Evolutionary conservation across 2,888 invertebrate species (phyloP).

Genomic region (Spicauda simplicius): DNA sequence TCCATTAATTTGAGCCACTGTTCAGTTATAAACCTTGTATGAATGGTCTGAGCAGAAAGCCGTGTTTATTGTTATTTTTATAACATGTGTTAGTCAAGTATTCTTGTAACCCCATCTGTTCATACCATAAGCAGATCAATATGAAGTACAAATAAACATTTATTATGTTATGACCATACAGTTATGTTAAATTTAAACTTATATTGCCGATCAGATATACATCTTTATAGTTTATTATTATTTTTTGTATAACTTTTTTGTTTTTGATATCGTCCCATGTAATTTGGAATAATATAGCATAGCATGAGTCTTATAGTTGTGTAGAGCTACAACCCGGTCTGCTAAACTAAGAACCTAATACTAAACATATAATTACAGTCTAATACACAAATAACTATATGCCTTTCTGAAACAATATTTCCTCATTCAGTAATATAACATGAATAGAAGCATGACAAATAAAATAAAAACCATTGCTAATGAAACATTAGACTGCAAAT

Average conservation of each 20-base stretch:
- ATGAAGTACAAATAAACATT: slow-evolving; percentile 39
- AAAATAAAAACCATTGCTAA: too few species aligned
- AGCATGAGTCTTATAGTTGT: slow-evolving; percentile 17
- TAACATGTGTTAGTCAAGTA: slow-evolving; percentile 65
- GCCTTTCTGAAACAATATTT: too few species aligned
- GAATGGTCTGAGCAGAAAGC: slow-evolving; percentile 50
- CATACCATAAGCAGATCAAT: slow-evolving; percentile 48
- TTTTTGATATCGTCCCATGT: background rate
- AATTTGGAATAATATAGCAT: background rate
- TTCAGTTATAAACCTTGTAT: slow-evolving; percentile 39
- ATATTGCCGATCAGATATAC: slow-evolving; percentile 15
- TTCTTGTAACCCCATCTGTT: slow-evolving; percentile 61
- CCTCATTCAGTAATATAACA: too few species aligned
- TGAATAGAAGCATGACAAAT: too few species aligned
- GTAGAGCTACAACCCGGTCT: background rate
- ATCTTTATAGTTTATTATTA: slow-evolving; percentile 1
- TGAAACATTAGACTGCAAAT: too few species aligned
- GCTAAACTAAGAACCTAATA: too few species aligned
- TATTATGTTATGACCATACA: slow-evolving; percentile 15
- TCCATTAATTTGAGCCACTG: slow-evolving; percentile 21
- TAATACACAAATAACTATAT: too few species aligned
- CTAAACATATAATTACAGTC: too few species aligned
- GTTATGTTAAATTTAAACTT: slow-evolving; percentile 20
- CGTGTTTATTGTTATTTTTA: slow-evolving; percentile 60
- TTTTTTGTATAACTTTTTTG: background rate